Evolutionary conservation across 2,113 vertebrate genomes (phyloP), one percentile per base, ranked within the genome.

Genomic region (Phalacrocorax brasilianus): DNA sequence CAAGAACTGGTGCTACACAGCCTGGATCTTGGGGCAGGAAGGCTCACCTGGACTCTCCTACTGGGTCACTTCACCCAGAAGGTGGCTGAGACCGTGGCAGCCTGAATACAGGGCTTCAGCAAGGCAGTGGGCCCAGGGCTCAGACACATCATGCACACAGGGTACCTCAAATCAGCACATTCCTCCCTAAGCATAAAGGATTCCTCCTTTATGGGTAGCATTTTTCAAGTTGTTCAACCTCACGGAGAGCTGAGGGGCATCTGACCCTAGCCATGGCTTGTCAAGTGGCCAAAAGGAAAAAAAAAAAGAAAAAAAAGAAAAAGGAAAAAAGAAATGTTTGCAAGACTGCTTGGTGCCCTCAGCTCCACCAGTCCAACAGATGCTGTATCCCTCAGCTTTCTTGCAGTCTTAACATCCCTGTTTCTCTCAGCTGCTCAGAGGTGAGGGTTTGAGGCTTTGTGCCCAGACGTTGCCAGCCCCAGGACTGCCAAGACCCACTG

Each of bases 341-440:
- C 62, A 88, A 88, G 74, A 91, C 70, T 76, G 73, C 53, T 70
- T 91, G 70, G 32, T 2, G 1, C 50, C 26, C 75, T 91, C 38
- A 44, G 59, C 70, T 96, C 56, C 77, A 89, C 18, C 52, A 80
- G 67, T 74, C 76, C 76, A 71, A 74, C 8, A 79, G 45, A 80
- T 83, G 75, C 74, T 71, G 62, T 50, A 70, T 82, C n/a, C 38
- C 67, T 96, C 2, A 1, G n/a, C 50, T 91, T 86, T 93, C 78
- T n/a, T n/a, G 42, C 58, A 94, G 71, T 88, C 89, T 87, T 94
- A 85, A 62, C 0, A 0, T 94, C 66, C 56, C 80, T 94, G 66
- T 70, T 93, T 88, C 61, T 91, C 68, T 94, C 78, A 82, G 68
- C 13, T 93, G 67, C 63, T 93, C 88, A 67, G 59, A 94, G 45